Conservation (phyloP, 2,113 vertebrate species). For the Phoxinus phoxinus region DNA sequence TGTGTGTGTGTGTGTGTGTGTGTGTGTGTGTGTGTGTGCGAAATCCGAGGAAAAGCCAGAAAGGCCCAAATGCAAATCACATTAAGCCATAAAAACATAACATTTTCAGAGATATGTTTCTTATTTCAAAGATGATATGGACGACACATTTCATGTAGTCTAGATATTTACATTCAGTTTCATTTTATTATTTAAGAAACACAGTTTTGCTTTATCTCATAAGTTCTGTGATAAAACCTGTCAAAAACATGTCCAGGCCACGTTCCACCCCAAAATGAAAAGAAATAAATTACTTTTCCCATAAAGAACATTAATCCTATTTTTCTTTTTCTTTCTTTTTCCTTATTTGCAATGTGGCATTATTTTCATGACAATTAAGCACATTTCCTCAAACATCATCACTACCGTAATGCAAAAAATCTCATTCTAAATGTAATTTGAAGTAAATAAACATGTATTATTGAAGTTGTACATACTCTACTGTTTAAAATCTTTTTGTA, state of each 20-base stretch:
- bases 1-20: background rate
- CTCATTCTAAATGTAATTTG: background rate
- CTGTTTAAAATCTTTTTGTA: background rate
- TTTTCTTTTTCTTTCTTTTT: background rate
- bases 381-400: background rate
- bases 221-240: background rate
- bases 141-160: background rate
- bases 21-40: constrained; percentile 1
- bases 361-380: background rate
- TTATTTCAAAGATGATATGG: background rate
- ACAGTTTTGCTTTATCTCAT: background rate
- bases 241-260: background rate
- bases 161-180: background rate
- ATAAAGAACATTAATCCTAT: background rate
- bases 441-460: background rate
- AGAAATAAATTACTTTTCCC: background rate
- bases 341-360: background rate
- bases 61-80: background rate
- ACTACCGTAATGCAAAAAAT: background rate
- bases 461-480: background rate
- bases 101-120: background rate
- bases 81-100: background rate
- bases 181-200: background rate
- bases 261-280: background rate
- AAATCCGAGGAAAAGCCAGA: constrained; percentile 4